Evolutionary conservation across 2,797 vertebrate genomes (phyloP).

Genomic region (Muraenolepis orangiensis): DNA sequence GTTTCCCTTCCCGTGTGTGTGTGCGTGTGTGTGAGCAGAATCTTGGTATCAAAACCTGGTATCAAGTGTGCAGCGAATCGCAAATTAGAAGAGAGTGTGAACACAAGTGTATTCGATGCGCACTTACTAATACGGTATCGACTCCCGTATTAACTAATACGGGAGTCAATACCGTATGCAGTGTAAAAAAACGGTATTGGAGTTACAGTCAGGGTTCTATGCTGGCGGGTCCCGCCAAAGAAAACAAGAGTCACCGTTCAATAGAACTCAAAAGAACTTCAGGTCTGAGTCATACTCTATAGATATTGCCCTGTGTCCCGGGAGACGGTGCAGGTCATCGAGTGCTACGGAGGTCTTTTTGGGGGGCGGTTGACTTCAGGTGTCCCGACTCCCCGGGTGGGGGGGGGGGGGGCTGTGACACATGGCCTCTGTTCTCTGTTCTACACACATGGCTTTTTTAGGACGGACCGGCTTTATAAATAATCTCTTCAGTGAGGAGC

Average conservation of each 20-base stretch:
- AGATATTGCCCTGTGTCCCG: not conserved
- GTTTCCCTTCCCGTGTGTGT: no score
- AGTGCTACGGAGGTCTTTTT: not conserved
- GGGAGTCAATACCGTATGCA: no score
- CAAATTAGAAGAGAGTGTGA: no score
- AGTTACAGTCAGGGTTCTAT: not conserved
- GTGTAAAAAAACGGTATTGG: no score
- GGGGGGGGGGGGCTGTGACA: conserved; percentile 43
- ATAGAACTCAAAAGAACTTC: not conserved
- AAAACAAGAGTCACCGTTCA: not conserved
- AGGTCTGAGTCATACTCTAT: not conserved
- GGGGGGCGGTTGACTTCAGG: not conserved
- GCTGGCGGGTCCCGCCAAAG: not conserved
- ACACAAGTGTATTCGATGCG: no score
- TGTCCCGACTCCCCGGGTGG: no score
- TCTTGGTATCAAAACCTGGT: no score
- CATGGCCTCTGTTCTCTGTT: conserved; percentile 41
- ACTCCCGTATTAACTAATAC: no score
- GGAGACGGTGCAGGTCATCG: not conserved
- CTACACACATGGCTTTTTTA: conserved; percentile 74
- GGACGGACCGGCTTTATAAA: conserved; percentile 71
- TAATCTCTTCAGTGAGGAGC: conserved; percentile 70
- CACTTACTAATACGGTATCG: no score
- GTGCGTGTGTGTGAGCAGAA: no score
- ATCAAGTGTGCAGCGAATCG: no score